phyloP scores from a whole-genome alignment of 2,888 invertebrate species.

The Drosophila hawaiiensis region DNA sequence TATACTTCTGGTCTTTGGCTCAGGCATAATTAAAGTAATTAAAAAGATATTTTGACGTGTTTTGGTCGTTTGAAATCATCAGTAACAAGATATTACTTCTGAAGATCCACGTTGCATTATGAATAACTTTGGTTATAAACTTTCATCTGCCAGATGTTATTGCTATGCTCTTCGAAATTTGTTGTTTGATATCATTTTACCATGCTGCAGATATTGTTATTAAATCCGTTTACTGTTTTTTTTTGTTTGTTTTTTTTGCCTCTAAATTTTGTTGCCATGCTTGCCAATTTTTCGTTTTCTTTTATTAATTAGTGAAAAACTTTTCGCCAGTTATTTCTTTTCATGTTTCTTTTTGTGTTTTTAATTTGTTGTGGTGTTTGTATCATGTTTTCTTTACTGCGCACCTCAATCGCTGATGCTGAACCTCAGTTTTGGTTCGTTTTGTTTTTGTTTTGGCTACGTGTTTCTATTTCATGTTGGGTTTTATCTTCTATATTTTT shows the following conservation, averaged over 20 bases:
- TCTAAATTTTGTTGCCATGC: not conserved
- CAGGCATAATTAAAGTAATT: not conserved
- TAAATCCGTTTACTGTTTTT: not conserved
- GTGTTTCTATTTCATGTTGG: slow-evolving; percentile 11
- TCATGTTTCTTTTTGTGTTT: slow-evolving; percentile 43
- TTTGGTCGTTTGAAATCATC: not conserved
- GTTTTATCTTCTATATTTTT: slow-evolving; percentile 14
- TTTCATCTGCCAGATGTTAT: not conserved
- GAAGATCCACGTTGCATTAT: not conserved
- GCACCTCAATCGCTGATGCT: slow-evolving; percentile 36
- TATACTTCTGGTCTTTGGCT: not conserved
- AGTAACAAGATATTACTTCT: not conserved
- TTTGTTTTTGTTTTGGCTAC: slow-evolving; percentile 27
- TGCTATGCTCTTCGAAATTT: too few species aligned
- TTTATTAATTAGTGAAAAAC: slow-evolving; percentile 61
- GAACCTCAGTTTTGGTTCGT: slow-evolving; percentile 38
- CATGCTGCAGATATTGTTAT: not conserved
- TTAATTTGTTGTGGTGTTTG: slow-evolving; percentile 48
- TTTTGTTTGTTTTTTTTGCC: not conserved
- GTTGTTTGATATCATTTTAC: not conserved
- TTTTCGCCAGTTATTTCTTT: slow-evolving; percentile 52
- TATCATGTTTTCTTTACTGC: slow-evolving; percentile 26
- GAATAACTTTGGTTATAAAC: not conserved
- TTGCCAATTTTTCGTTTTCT: slow-evolving; percentile 18
- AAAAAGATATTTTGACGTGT: not conserved